Conservation (phyloP, 1,140 invertebrate genomes). For the Pachyrhynchus sulphureomaculatus region DNA sequence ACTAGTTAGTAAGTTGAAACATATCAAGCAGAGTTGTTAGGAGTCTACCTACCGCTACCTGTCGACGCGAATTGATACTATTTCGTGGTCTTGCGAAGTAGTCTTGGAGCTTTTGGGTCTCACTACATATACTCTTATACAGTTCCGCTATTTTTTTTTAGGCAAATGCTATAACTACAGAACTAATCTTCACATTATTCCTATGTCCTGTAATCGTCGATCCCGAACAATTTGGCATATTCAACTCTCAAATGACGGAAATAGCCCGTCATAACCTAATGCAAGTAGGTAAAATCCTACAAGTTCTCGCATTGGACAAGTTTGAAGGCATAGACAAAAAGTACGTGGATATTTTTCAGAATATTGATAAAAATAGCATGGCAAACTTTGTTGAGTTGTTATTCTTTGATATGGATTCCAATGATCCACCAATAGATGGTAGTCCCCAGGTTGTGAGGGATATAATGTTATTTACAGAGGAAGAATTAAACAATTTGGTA, state of each 20-base stretch:
- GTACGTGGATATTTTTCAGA: conserved; percentile 71
- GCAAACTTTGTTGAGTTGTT: conserved; percentile 73
- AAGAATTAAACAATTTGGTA: conserved; percentile 66
- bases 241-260: conserved; percentile 89
- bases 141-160: conserved; percentile 50
- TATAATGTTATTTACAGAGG: conserved; percentile 67
- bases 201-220: conserved; percentile 96
- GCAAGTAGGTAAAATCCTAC: conserved; percentile 88
- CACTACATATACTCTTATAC: neutral
- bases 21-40: too few relatives aligned
- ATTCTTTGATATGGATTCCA: conserved; percentile 62
- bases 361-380: conserved; percentile 76
- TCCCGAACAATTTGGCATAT: conserved; percentile 94
- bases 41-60: too few relatives aligned
- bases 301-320: conserved; percentile 83
- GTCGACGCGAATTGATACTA: too few relatives aligned
- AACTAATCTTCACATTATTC: conserved; percentile 91
- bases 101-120: neutral
- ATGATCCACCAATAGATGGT: conserved; percentile 58
- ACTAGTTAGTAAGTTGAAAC: too few relatives aligned
- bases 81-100: too few relatives aligned
- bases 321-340: conserved; percentile 76
- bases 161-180: conserved; percentile 80
- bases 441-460: conserved; percentile 63
- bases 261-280: conserved; percentile 91